phyloP scores from a whole-genome alignment of 2,113 vertebrate genomes.

The Takifugu flavidus region DNA sequence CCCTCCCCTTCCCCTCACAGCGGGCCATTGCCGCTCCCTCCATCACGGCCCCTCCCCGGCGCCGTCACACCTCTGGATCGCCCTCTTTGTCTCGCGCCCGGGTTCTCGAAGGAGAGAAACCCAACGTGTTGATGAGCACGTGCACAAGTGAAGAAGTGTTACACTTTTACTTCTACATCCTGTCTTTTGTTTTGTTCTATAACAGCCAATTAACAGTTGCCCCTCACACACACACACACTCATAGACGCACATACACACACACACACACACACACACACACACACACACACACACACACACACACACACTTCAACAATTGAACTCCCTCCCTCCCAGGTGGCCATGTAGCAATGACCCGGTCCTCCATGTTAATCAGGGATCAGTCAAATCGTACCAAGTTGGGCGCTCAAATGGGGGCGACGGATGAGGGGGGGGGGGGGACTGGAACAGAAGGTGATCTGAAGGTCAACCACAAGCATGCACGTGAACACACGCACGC shows the following conservation, averaged over 20 bases:
- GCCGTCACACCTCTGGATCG: conserved; percentile 30
- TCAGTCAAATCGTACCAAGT: conserved; percentile 17
- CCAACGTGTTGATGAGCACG: no score
- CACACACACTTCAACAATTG: neutral
- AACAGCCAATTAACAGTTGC: conserved; percentile 57
- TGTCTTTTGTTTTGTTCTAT: conserved; percentile 18
- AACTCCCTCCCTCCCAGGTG: conserved; percentile 29
- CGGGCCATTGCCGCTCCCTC: conserved; percentile 1
- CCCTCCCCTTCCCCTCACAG: conserved; percentile 30
- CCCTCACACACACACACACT: neutral
- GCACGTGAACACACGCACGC: conserved; percentile 7
- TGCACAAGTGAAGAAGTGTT: no score
- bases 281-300: no score
- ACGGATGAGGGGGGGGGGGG: conserved; percentile 9
- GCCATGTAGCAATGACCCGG: conserved; percentile 41
- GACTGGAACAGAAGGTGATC: conserved; percentile 36
- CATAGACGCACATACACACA: neutral
- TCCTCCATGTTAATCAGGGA: conserved; percentile 42
- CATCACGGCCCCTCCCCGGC: conserved; percentile 16
- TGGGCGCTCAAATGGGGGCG: conserved; percentile 18
- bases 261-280: neutral
- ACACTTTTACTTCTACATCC: neutral
- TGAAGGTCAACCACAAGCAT: conserved; percentile 63
- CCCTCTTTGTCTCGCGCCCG: neutral
- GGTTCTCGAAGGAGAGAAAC: neutral